These are phyloP conservation scores for Salvelinus namaycush DNA, from an alignment of 2,113 vertebrate genomes.

Conservation along the genomic window DNA sequence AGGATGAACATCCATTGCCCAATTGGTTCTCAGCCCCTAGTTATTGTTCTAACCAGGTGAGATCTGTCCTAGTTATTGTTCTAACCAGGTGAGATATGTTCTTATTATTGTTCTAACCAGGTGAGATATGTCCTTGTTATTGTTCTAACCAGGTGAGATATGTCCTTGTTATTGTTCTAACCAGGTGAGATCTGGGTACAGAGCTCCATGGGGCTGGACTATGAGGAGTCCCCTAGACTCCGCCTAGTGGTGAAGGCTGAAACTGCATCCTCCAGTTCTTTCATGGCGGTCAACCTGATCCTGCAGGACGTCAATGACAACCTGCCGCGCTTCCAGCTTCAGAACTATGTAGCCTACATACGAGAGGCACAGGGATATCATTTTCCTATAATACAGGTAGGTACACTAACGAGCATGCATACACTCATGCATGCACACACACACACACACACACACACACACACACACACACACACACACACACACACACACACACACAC, in stretches of 20 bases:
- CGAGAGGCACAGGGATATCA: conserved; percentile 89
- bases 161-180: background rate
- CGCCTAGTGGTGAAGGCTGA: conserved; percentile 94
- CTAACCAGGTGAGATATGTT: conserved; percentile 62
- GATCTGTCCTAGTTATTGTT: no score
- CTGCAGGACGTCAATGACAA: conserved; percentile 96
- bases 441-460: no score
- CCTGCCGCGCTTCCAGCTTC: conserved; percentile 88
- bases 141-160: no score
- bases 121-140: no score
- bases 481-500: no score
- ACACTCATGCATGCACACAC: no score
- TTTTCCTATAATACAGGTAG: conserved; percentile 88
- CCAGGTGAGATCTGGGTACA: conserved; percentile 87
- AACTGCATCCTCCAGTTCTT: conserved; percentile 80
- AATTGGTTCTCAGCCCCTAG: no score
- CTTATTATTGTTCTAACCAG: no score
- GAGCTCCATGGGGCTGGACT: conserved; percentile 84
- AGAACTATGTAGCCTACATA: conserved; percentile 90
- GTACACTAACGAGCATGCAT: no score
- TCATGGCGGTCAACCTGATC: conserved; percentile 86
- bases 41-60: no score
- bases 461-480: no score
- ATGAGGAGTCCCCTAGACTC: conserved; percentile 84
- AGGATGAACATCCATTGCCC: no score